Conservation (phyloP, 2,113 vertebrate species). For the Neodon shergylaensis region DNA sequence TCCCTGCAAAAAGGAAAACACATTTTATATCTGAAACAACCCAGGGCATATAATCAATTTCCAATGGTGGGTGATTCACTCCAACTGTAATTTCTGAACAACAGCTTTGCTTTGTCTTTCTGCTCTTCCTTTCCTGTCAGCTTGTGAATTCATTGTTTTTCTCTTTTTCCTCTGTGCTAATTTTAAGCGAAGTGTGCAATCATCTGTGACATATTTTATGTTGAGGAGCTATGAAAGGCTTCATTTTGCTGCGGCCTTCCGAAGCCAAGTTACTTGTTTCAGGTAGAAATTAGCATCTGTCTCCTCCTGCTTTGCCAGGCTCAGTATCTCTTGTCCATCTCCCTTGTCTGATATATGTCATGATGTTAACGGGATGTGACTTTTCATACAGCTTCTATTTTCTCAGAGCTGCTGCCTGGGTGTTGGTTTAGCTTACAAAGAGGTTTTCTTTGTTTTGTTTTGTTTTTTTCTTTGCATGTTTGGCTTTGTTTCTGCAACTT, state of each 20-base stretch:
- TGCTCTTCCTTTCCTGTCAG: background rate
- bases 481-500: no score
- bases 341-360: background rate
- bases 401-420: background rate
- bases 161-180: slow-evolving; percentile 14
- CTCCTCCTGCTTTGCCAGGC: background rate
- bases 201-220: slow-evolving; percentile 41
- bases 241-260: background rate
- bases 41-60: slow-evolving; percentile 60
- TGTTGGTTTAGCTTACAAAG: background rate
- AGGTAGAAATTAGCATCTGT: slow-evolving; percentile 31
- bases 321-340: background rate
- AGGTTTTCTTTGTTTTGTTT: background rate
- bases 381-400: background rate
- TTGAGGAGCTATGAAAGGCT: slow-evolving; percentile 34
- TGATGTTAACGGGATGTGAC: background rate
- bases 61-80: slow-evolving; percentile 27
- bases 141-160: slow-evolving; percentile 39
- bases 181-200: slow-evolving; percentile 63
- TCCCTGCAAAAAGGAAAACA: slow-evolving; percentile 49
- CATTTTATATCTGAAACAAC: slow-evolving; percentile 60
- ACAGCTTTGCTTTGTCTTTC: slow-evolving; percentile 44
- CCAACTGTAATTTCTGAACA: slow-evolving; percentile 56
- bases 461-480: no score
- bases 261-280: slow-evolving; percentile 25